phyloP scores from a whole-genome alignment of 92 coral and sea anemone species.

The Heliopora coerulea region DNA sequence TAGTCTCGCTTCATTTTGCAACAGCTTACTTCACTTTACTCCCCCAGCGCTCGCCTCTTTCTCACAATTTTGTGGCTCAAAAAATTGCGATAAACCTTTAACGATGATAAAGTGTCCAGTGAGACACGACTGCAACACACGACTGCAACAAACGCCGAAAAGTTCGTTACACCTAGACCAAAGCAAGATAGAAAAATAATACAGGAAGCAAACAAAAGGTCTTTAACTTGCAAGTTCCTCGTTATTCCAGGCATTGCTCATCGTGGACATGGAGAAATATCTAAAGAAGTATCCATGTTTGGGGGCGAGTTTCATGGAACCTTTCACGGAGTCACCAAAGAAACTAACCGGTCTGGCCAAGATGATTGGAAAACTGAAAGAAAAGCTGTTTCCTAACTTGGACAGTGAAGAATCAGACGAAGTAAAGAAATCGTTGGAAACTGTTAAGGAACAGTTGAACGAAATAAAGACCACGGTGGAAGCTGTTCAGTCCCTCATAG shows the following conservation, averaged over 20 bases:
- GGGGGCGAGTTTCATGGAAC: neutral
- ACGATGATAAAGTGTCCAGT: too few species aligned
- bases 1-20: too few species aligned
- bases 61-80: too few species aligned
- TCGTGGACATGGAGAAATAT: constrained; percentile 30
- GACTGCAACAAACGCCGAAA: too few species aligned
- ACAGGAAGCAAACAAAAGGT: too few species aligned
- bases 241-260: constrained; percentile 20
- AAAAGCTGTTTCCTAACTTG: neutral
- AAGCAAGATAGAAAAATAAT: too few species aligned
- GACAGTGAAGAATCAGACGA: neutral
- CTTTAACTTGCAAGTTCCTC: neutral
- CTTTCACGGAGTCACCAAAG: neutral
- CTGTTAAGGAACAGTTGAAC: neutral
- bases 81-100: too few species aligned
- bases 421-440: neutral
- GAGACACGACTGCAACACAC: too few species aligned
- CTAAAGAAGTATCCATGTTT: constrained; percentile 25
- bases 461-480: neutral
- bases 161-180: too few species aligned
- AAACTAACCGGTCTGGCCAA: neutral
- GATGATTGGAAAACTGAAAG: neutral
- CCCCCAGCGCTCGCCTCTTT: neutral
- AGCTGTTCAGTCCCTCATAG: constrained; percentile 1
- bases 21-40: too few species aligned